A percentile compares a stretch with the other conserved stretches of the same genome.
These are phyloP conservation scores for Melangyna quadrimaculata DNA, from an alignment of 2,888 invertebrate species.

Conservation along the genomic window DNA sequence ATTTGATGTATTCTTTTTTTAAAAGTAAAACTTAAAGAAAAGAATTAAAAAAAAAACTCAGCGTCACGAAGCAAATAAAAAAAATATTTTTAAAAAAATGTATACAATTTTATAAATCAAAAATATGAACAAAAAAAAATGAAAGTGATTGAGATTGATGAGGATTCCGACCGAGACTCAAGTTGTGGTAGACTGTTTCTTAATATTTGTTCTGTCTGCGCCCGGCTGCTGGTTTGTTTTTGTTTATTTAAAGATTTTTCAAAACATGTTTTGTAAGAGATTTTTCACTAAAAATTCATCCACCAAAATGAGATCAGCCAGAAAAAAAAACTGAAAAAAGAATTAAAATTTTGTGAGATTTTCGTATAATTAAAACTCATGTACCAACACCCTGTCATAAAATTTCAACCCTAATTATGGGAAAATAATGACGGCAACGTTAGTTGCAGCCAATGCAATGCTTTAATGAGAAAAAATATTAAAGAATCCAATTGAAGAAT, in stretches of 20 bases:
- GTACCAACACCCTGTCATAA: constrained; percentile 21
- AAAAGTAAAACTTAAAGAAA: background rate
- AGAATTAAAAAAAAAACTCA: background rate
- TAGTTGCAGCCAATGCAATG: constrained; percentile 25
- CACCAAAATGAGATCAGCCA: constrained; percentile 9
- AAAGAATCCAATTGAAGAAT: constrained; percentile 19
- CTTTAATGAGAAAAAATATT: constrained; percentile 35
- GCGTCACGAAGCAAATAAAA: background rate
- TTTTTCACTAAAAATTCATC: constrained; percentile 10
- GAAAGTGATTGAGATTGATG: constrained; percentile 59
- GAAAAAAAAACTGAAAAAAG: background rate
- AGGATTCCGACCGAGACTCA: constrained; percentile 26
- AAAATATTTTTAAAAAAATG: background rate
- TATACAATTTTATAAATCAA: constrained; percentile 35
- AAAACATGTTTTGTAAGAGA: constrained; percentile 40
- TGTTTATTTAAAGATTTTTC: constrained; percentile 32
- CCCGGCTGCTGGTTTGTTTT: constrained; percentile 1
- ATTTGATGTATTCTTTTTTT: constrained; percentile 3
- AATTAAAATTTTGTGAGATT: background rate
- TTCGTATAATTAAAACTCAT: constrained; percentile 38
- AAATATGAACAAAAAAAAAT: constrained; percentile 2
- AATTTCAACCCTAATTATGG: constrained; percentile 27
- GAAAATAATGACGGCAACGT: constrained; percentile 19
- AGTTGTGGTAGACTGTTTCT: constrained; percentile 22
- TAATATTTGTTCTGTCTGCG: background rate